Evolutionary conservation across 23 tunicate genomes (phyloP), one percentile per base, ranked within the genome.

Genomic region (Diplosoma virens): DNA sequence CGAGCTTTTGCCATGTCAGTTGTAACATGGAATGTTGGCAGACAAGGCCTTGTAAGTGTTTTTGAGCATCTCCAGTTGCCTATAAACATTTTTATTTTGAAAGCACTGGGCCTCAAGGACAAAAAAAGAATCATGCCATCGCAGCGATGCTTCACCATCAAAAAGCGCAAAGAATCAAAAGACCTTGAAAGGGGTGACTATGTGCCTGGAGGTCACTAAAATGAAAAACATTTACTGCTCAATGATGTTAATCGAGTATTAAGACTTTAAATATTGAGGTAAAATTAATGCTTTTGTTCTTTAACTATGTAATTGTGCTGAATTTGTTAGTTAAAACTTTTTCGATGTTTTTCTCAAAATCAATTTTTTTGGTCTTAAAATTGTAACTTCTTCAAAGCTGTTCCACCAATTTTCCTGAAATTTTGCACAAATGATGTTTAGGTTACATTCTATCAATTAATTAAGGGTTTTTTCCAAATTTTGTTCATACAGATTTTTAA

Each of bases 291-390:
- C 16, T 16, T 11, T 46, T 46, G 52, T 46, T 46, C 16, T 46
- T 16, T 16, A 11, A 16, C n/a, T n/a, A n/a, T n/a, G n/a, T n/a
- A n/a, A n/a, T n/a, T n/a, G 35, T 3, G 22, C 25, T 35, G 26
- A 11, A 6, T 3, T 68, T 34, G 16, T 33, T 4, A 34, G 25
- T 68, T 26, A n/a, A 61, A 27, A 37, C 29, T 5, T 21, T 68
- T 68, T 68, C 4, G 9, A 35, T 5, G 75, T 7, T 68, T 68
- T 68, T 68, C 75, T 68, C 75, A 23, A 68, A 16, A 3, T 68
- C 25, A 7, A 3, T 4, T 7, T 16, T 68, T 68, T 34, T 25
- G 26, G 53, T 23, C 35, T 54, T 33, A 68, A 68, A 68, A 68
- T 14, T 68, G 55, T 9, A 24, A 14, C 75, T 68, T 7, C 75